Conservation (phyloP, 2,888 invertebrate genomes). For the Trypoxylon attenuatum region DNA sequence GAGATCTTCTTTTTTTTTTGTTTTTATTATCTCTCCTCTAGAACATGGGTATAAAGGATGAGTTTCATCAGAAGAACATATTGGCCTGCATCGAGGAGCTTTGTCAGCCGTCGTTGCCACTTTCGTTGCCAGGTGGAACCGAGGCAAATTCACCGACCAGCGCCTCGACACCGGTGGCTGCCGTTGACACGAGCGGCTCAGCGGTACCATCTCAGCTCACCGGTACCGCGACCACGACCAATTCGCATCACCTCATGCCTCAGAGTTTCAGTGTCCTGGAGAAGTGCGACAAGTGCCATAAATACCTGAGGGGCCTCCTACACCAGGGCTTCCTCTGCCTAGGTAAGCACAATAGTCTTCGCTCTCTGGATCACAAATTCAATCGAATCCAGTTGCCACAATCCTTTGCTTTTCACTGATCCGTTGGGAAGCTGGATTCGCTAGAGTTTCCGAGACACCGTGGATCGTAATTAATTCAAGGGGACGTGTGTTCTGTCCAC, state of each 20-base stretch:
- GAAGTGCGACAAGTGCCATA: constrained; percentile 84
- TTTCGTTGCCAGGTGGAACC: constrained; percentile 40
- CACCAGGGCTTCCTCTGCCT: constrained; percentile 84
- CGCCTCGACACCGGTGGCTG: not conserved
- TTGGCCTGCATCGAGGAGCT: constrained; percentile 82
- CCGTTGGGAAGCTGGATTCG: not conserved
- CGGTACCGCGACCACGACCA: constrained; percentile 45
- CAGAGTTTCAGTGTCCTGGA: constrained; percentile 82
- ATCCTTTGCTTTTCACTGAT: no score
- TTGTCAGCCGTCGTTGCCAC: constrained; percentile 67
- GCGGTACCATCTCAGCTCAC: constrained; percentile 13
- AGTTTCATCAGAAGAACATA: constrained; percentile 83
- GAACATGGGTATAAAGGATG: constrained; percentile 86
- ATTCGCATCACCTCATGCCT: constrained; percentile 77
- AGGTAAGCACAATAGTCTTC: constrained; percentile 73
- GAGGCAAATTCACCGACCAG: constrained; percentile 17
- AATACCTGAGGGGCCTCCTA: constrained; percentile 81
- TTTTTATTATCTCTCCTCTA: no score
- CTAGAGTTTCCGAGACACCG: not conserved
- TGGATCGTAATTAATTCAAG: not conserved
- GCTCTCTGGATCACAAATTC: not conserved
- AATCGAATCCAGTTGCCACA: no score
- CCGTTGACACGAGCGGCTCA: constrained; percentile 1
- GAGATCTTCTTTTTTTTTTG: constrained; percentile 49
- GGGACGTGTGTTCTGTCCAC: constrained; percentile 44